phyloP scores from a whole-genome alignment of 2,113 vertebrate genomes.

The Callospermophilus lateralis region DNA sequence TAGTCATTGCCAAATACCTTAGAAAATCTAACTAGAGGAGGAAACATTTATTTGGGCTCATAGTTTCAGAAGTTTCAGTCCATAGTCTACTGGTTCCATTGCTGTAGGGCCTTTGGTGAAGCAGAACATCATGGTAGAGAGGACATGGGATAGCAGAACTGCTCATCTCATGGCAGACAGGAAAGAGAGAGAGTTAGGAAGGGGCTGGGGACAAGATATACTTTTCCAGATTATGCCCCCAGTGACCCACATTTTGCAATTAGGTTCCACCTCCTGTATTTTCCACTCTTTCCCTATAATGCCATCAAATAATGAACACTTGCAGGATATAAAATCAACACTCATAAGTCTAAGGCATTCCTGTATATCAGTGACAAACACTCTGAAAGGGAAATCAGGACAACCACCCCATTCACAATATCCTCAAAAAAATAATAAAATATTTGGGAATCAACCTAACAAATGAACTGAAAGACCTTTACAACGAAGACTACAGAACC shows the following conservation, averaged over 20 bases:
- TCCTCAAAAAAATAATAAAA: no score
- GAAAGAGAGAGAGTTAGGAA: not conserved
- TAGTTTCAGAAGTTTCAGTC: not conserved
- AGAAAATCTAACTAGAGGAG: not conserved
- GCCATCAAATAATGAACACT: no score
- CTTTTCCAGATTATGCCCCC: not conserved
- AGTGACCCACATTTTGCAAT: not conserved
- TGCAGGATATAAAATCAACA: no score
- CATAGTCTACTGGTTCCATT: not conserved
- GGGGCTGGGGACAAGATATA: not conserved
- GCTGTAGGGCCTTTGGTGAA: not conserved
- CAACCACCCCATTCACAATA: no score
- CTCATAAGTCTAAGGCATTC: no score
- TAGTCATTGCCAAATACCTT: not conserved
- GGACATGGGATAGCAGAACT: not conserved
- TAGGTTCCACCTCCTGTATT: not conserved
- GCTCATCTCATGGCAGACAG: not conserved
- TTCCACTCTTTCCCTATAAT: not conserved
- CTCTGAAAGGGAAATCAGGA: no score
- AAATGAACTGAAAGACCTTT: no score
- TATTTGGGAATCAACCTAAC: no score
- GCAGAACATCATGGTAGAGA: no score
- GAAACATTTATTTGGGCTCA: not conserved
- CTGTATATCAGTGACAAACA: no score
- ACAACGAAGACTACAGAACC: no score